These are phyloP conservation scores for Drosophila santomea DNA, from an alignment of 1,140 invertebrate species.

Conservation along the genomic window DNA sequence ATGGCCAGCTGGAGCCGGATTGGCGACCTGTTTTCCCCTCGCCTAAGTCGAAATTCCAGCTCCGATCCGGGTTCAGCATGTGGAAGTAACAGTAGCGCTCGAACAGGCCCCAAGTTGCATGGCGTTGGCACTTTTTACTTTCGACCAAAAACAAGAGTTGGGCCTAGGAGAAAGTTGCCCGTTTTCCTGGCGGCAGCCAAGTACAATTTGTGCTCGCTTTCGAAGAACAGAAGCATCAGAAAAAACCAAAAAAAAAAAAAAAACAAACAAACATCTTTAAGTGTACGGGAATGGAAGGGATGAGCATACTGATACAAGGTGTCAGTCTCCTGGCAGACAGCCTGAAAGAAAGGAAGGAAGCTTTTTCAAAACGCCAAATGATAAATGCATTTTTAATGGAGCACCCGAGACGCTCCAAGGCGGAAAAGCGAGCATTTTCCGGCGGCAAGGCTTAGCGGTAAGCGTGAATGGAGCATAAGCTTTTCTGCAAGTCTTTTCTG, in stretches of 20 bases:
- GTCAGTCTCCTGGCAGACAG: constrained; percentile 28
- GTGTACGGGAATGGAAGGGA: constrained; percentile 32
- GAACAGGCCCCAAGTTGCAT: constrained; percentile 77
- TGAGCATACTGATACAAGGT: constrained; percentile 48
- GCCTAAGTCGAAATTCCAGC: constrained; percentile 1
- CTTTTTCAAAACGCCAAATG: constrained; percentile 78
- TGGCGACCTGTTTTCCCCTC: constrained; percentile 33
- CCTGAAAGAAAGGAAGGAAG: constrained; percentile 67
- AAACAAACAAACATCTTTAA: constrained; percentile 52
- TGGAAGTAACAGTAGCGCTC: constrained; percentile 80
- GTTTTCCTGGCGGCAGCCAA: constrained; percentile 48
- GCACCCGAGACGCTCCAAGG: constrained; percentile 32
- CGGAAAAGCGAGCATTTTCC: constrained; percentile 49
- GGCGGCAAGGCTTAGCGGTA: constrained; percentile 54
- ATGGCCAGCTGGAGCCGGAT: constrained; percentile 68
- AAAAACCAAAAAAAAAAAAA: constrained; percentile 36
- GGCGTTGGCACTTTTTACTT: constrained; percentile 63
- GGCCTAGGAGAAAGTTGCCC: constrained; percentile 49
- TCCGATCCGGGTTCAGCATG: constrained; percentile 41
- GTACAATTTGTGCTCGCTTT: constrained; percentile 65
- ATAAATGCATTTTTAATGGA: constrained; percentile 82
- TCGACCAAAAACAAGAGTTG: constrained; percentile 53
- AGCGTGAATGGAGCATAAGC: constrained; percentile 22
- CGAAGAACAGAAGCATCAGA: not conserved
- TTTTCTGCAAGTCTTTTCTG: constrained; percentile 27